phyloP scores from a whole-genome alignment of 2,888 invertebrate species.

The Limenitis camilla region DNA sequence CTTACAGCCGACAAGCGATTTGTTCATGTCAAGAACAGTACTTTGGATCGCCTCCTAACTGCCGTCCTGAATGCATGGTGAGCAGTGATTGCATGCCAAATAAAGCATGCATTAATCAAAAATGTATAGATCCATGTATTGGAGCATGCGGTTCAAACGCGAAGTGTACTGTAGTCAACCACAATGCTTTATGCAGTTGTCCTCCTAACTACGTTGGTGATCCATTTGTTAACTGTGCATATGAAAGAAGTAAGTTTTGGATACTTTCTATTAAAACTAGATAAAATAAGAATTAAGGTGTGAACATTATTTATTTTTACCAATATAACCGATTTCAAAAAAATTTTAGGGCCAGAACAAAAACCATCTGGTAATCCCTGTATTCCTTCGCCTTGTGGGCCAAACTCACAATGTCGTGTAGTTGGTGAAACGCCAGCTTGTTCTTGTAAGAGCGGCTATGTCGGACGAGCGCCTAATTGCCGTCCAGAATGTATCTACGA shows the following conservation, averaged over 20 bases:
- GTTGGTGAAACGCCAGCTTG: conserved; percentile 85
- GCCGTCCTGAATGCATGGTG: conserved; percentile 87
- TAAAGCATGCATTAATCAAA: conserved; percentile 85
- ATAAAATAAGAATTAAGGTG: neutral
- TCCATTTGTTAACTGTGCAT: conserved; percentile 83
- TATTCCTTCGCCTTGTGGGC: conserved; percentile 87
- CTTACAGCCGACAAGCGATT: conserved; percentile 81
- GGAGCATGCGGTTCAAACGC: conserved; percentile 89
- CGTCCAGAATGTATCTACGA: conserved; percentile 90
- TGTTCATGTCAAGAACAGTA: conserved; percentile 87
- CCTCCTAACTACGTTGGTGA: conserved; percentile 83
- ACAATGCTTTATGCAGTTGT: conserved; percentile 90
- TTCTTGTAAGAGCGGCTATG: conserved; percentile 84
- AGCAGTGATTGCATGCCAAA: conserved; percentile 88
- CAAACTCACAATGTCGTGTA: conserved; percentile 86
- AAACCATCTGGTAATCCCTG: conserved; percentile 82
- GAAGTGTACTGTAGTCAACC: conserved; percentile 87
- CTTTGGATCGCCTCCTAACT: conserved; percentile 85
- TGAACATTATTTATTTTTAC: neutral
- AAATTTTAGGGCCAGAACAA: conserved; percentile 67
- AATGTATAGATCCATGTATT: conserved; percentile 87
- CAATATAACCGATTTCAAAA: neutral
- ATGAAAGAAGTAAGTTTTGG: conserved; percentile 78
- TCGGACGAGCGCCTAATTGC: conserved; percentile 89
- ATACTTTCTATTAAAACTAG: conserved; percentile 8